phyloP scores from a whole-genome alignment of 2,888 invertebrate species.

The Xanthostigma xanthostigma region DNA sequence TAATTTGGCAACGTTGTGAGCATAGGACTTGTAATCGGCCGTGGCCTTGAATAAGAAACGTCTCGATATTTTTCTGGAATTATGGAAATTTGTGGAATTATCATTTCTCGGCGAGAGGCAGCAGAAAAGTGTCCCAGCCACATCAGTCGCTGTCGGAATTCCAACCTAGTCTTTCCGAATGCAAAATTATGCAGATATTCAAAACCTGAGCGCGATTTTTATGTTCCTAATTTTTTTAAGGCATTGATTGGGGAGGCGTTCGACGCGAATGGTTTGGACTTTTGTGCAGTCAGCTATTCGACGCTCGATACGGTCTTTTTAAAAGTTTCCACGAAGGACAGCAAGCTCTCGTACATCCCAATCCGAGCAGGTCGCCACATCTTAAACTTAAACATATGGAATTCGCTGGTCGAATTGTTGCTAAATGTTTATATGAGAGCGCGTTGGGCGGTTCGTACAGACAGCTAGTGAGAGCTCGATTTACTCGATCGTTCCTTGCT shows the following conservation, averaged over 20 bases:
- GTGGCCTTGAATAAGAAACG: too few relatives aligned
- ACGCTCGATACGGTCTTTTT: slow-evolving; percentile 69
- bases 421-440: slow-evolving; percentile 89
- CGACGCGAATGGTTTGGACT: slow-evolving; percentile 90
- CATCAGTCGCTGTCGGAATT: too few relatives aligned
- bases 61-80: too few relatives aligned
- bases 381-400: slow-evolving; percentile 81
- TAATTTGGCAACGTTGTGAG: too few relatives aligned
- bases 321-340: slow-evolving; percentile 72
- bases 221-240: slow-evolving; percentile 29
- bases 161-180: too few relatives aligned
- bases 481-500: slow-evolving; percentile 83
- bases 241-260: slow-evolving; percentile 88
- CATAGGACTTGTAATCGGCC: too few relatives aligned
- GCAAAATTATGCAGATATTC: not conserved
- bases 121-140: too few relatives aligned
- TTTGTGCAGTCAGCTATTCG: slow-evolving; percentile 75
- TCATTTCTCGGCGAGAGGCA: too few relatives aligned
- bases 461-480: slow-evolving; percentile 78
- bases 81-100: too few relatives aligned
- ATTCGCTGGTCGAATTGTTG: slow-evolving; percentile 85
- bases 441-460: slow-evolving; percentile 79
- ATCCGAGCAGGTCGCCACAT: slow-evolving; percentile 57
- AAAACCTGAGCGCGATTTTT: not conserved
- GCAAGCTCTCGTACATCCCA: slow-evolving; percentile 82